Conservation (phyloP, 2,113 vertebrate species). For the zebrafish (Danio rerio) region GRCz12tu NC_133192.1:7648501-7649000, state of each 20-base stretch:
- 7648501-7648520: too few species aligned
- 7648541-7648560: too few species aligned
- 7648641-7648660: too few species aligned
- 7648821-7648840: conserved; percentile 79
- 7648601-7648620: too few species aligned
- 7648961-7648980: too few species aligned
- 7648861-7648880: not conserved
- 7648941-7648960: too few species aligned
- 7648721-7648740: conserved; percentile 79
- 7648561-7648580: too few species aligned
- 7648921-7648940: not conserved
- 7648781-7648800: conserved; percentile 63
- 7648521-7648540: too few species aligned
- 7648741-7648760: conserved; percentile 73
- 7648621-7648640: too few species aligned
- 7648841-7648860: conserved; percentile 80
- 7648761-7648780: conserved; percentile 77
- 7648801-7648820: conserved; percentile 75
- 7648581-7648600: too few species aligned
- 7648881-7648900: not conserved
- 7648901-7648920: not conserved
- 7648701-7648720: conserved; percentile 82
- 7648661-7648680: not conserved
- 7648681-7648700: conserved; percentile 81
- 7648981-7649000: too few species aligned